These are phyloP conservation scores for Netelia melanura DNA, from an alignment of 2,888 invertebrate species.

Conservation along the genomic window DNA sequence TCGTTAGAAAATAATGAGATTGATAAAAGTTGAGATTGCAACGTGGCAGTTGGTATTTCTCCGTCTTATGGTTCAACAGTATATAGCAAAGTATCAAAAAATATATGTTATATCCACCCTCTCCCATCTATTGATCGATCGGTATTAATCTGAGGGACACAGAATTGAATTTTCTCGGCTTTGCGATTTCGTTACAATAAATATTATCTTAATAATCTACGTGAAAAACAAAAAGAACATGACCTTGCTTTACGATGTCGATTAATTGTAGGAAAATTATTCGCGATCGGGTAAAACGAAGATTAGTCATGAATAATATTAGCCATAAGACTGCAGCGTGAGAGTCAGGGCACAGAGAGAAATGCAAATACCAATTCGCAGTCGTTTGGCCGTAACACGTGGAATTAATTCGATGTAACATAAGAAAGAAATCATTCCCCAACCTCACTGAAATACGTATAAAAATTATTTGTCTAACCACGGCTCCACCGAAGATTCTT, in stretches of 20 bases:
- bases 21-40: not conserved
- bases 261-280: slow-evolving; percentile 27
- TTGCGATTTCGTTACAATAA: slow-evolving; percentile 53
- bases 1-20: slow-evolving; percentile 13
- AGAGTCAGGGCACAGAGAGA: not conserved
- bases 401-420: slow-evolving; percentile 13
- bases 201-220: slow-evolving; percentile 57
- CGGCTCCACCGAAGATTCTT: slow-evolving; percentile 6
- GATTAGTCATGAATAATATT: not conserved
- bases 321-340: not conserved
- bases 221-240: slow-evolving; percentile 11
- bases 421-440: slow-evolving; percentile 17
- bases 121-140: slow-evolving; percentile 44
- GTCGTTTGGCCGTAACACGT: slow-evolving; percentile 14
- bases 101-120: slow-evolving; percentile 55
- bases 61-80: slow-evolving; percentile 24
- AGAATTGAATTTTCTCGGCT: slow-evolving; percentile 16
- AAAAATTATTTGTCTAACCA: slow-evolving; percentile 41
- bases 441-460: slow-evolving; percentile 39
- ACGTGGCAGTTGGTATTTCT: slow-evolving; percentile 19
- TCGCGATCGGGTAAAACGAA: slow-evolving; percentile 18
- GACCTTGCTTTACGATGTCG: slow-evolving; percentile 9
- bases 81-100: slow-evolving; percentile 68
- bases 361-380: slow-evolving; percentile 16
- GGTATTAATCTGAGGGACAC: slow-evolving; percentile 39